phyloP scores from a whole-genome alignment of 2,888 invertebrate species.

The Drosophila helvetica region DNA sequence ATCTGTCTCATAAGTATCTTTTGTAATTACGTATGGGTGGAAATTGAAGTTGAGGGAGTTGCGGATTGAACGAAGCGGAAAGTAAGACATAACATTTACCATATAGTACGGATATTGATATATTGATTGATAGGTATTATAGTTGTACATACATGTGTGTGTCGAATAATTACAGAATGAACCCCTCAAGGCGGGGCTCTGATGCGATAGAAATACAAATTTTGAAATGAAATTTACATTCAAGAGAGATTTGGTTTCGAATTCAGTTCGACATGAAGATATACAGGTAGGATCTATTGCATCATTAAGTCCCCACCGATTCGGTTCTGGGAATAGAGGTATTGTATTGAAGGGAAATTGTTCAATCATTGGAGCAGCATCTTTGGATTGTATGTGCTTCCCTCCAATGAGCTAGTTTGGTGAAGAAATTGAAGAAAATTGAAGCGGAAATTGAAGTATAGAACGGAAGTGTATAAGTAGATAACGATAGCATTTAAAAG shows the following conservation, averaged over 20 bases:
- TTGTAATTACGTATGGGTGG: slow-evolving; percentile 74
- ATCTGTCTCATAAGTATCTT: slow-evolving; percentile 84
- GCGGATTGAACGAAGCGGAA: slow-evolving; percentile 57
- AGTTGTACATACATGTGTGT: slow-evolving; percentile 36
- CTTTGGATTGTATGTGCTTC: slow-evolving; percentile 15
- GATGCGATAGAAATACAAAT: slow-evolving; percentile 17
- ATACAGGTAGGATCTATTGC: slow-evolving; percentile 48
- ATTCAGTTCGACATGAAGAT: slow-evolving; percentile 7
- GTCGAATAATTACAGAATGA: slow-evolving; percentile 42
- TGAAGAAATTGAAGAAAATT: slow-evolving; percentile 53
- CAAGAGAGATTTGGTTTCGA: neutral
- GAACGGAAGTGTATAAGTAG: slow-evolving; percentile 64
- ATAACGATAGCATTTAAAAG: slow-evolving; percentile 83
- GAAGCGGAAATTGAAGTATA: slow-evolving; percentile 54
- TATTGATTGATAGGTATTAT: slow-evolving; percentile 9
- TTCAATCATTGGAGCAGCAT: slow-evolving; percentile 48
- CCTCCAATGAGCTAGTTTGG: slow-evolving; percentile 45
- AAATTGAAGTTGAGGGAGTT: slow-evolving; percentile 48
- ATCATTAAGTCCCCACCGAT: slow-evolving; percentile 41
- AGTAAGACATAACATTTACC: slow-evolving; percentile 40
- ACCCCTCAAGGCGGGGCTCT: slow-evolving; percentile 12
- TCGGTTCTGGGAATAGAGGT: slow-evolving; percentile 33
- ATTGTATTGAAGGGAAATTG: slow-evolving; percentile 59
- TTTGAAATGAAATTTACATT: slow-evolving; percentile 21
- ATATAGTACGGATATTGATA: slow-evolving; percentile 37